phyloP scores from a whole-genome alignment of 2,113 vertebrate genomes.

The Emydura subglobosa region DNA sequence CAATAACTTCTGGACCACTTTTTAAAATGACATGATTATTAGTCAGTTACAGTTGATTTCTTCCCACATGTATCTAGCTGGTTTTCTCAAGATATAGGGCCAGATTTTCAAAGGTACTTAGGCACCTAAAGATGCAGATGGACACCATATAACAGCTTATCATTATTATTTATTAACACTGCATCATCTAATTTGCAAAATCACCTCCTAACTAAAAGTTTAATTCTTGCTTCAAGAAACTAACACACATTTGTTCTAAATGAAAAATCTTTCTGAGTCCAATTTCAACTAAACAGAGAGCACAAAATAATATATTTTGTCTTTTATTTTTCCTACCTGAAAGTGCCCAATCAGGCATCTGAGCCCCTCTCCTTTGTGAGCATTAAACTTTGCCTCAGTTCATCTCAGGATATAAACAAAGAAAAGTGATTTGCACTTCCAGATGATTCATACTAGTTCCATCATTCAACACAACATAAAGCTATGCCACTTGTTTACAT shows the following conservation, averaged over 20 bases:
- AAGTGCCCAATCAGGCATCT: not conserved
- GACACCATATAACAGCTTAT: not conserved
- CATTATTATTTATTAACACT: not conserved
- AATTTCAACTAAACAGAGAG: not conserved
- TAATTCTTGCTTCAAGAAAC: not conserved
- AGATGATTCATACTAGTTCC: not conserved
- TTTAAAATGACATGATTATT: not conserved
- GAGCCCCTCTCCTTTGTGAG: not conserved
- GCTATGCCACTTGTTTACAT: slow-evolving; percentile 51
- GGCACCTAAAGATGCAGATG: not conserved
- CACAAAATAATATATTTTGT: not conserved
- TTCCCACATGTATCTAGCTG: not conserved
- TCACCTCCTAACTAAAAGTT: not conserved
- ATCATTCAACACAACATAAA: not conserved
- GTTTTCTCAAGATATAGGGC: not conserved
- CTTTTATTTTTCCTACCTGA: not conserved
- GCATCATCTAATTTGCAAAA: not conserved
- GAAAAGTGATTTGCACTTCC: not conserved
- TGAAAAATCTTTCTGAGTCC: not conserved
- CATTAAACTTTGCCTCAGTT: not conserved
- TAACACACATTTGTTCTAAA: not conserved
- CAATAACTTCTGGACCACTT: not conserved
- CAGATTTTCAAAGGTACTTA: not conserved
- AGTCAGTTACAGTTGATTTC: not conserved
- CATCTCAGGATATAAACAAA: not conserved